phyloP scores from a whole-genome alignment of 2,113 vertebrate genomes.

The Colinus virginianus region DNA sequence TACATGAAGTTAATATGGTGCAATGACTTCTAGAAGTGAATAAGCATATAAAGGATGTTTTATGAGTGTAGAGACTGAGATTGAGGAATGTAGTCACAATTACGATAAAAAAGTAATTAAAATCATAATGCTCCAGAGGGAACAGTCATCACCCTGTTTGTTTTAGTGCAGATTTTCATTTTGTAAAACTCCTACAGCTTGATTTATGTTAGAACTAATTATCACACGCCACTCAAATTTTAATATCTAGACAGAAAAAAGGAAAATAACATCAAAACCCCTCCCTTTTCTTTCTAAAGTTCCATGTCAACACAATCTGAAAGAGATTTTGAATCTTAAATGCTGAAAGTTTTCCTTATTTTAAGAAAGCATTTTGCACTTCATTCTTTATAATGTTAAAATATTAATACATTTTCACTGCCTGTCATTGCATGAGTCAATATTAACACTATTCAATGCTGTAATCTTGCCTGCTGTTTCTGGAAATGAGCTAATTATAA shows the following conservation, averaged over 20 bases:
- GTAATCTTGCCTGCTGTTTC: neutral
- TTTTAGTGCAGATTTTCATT: neutral
- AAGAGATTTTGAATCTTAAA: neutral
- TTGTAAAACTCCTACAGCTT: neutral
- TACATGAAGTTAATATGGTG: neutral
- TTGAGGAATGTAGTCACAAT: neutral
- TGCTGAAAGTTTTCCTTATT: neutral
- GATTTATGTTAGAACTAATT: neutral
- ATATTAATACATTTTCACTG: neutral
- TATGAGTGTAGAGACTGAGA: neutral
- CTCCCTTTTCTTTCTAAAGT: neutral
- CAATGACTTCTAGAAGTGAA: neutral
- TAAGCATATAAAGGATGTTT: neutral
- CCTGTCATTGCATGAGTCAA: neutral
- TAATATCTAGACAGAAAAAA: neutral
- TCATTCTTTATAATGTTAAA: neutral
- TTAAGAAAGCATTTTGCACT: neutral
- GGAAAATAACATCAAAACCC: neutral
- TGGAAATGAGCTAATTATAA: neutral
- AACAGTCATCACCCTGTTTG: neutral
- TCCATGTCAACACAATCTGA: neutral
- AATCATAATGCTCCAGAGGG: neutral
- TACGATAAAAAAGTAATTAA: constrained; percentile 42
- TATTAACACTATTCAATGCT: neutral
- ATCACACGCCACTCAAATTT: neutral